Conservation (phyloP, 35 echinoderm and acorn worm species). For the Holothuria glaberrima region DNA sequence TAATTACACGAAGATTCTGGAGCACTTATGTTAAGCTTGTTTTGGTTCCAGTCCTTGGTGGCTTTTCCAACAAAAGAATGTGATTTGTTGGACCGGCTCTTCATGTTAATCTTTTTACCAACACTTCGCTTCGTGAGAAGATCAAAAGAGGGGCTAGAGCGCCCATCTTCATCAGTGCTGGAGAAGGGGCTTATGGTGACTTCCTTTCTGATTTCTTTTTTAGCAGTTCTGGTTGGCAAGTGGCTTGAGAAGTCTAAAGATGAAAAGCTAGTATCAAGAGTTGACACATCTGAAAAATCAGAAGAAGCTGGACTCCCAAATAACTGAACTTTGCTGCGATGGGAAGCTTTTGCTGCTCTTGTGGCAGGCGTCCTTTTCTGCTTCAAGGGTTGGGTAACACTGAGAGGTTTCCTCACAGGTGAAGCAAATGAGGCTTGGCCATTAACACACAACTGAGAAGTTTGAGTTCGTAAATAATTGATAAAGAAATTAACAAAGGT, state of each 20-base stretch:
- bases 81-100: conserved; percentile 3
- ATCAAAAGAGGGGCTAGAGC: background rate
- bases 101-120: background rate
- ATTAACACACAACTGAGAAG: conserved; percentile 12
- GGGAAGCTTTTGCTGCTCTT: background rate
- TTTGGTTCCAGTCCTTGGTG: background rate
- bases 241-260: conserved; percentile 1
- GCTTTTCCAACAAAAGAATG: background rate
- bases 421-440: conserved; percentile 35
- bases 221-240: background rate
- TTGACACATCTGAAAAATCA: conserved; percentile 27
- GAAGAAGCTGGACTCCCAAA: conserved; percentile 39
- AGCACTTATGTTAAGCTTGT: background rate
- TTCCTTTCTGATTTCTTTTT: conserved; percentile 4
- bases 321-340: conserved; percentile 4
- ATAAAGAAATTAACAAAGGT: conserved; percentile 36
- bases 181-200: background rate
- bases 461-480: conserved; percentile 36
- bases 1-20: background rate
- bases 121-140: background rate
- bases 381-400: conserved; percentile 5
- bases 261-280: conserved; percentile 24
- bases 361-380: background rate
- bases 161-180: conserved; percentile 1
- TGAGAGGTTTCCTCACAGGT: conserved; percentile 28